Evolutionary conservation across 2,888 invertebrate genomes (phyloP).

Genomic region (Vandiemenella viatica): DNA sequence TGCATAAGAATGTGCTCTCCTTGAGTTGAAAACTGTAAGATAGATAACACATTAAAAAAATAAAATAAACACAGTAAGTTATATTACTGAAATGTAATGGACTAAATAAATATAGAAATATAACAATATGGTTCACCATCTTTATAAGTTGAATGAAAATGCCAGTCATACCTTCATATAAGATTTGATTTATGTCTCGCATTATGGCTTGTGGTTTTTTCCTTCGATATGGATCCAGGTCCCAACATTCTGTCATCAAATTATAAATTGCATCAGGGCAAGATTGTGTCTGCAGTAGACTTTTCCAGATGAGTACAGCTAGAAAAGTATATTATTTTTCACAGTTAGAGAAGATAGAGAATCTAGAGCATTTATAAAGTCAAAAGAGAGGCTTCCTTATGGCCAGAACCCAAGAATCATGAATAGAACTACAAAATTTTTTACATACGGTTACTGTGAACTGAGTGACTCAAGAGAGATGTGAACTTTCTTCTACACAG

Average conservation of each 20-base stretch:
- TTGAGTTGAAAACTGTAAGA: conserved; percentile 41
- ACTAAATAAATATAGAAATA: no score
- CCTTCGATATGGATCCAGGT: conserved; percentile 47
- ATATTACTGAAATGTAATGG: no score
- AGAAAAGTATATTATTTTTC: conserved; percentile 20
- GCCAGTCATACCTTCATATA: conserved; percentile 43
- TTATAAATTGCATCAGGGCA: conserved; percentile 62
- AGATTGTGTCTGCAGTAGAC: conserved; percentile 45
- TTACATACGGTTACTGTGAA: no score
- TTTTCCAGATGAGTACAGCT: conserved; percentile 52
- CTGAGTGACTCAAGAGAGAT: no score
- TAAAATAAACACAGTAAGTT: not conserved
- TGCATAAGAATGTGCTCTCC: conserved; percentile 42
- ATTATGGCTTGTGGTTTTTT: conserved; percentile 74
- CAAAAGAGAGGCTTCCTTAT: no score
- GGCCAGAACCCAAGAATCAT: no score
- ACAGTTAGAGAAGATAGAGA: no score
- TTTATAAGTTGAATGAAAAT: conserved; percentile 45
- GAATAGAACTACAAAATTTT: no score
- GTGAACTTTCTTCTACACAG: no score
- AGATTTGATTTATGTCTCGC: conserved; percentile 66
- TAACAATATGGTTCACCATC: no score
- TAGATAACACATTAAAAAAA: conserved; percentile 13
- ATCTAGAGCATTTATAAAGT: no score
- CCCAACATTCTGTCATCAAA: conserved; percentile 71